Base-by-base conservation (phyloP, 2,888 invertebrate species). In the Masnerella sp. region DNA sequence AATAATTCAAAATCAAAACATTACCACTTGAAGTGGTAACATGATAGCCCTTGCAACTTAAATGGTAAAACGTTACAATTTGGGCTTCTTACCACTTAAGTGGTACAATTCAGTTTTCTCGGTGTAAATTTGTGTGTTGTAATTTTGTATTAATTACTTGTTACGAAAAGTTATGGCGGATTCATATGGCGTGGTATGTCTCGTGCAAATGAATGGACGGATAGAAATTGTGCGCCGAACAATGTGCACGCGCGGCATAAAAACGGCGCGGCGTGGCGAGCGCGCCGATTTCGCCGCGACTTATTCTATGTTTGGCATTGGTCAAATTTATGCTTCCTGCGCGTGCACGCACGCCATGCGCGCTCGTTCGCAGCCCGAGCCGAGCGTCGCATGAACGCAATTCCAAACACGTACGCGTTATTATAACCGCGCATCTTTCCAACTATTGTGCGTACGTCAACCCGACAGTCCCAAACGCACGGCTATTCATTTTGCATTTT, bases 251-350 rank as follows among this genome's bases (percentile, higher is more conserved):
- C 43, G 51, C 34, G 43, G 43, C 52, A 52, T 52, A 43, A 52
- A 64, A 64, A 64, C 52, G 36, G 64, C 62, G 42, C 45, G 64
- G 51, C 32, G 49, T 42, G 4, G 52, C 22, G 22, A 51, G 43
- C 14, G 34, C 28, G 56, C 54, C 36, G 32, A 49, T 45, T 45
- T 28, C 28, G 25, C 45, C 14, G 45, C 28, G 14, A 15, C 45
- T 45, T 28, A 45, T 45, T 25, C 45, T 45, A 45, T 45, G 45
- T 45, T 25, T 45, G 45, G 45, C 20, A 82, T 81, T 84, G 79
- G 80, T 79, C 75, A 84, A 85, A 85, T 85, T 85, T 85, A 85
- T 84, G 85, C 84, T 85, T 85, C 85, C 85, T 84, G 85, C 80
- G 78, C 76, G 75, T 69, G 76, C 74, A 70, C 25, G 56, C 51